These are phyloP conservation scores for Heterotis niloticus DNA, from an alignment of 2,113 vertebrate species.

Conservation along the genomic window DNA sequence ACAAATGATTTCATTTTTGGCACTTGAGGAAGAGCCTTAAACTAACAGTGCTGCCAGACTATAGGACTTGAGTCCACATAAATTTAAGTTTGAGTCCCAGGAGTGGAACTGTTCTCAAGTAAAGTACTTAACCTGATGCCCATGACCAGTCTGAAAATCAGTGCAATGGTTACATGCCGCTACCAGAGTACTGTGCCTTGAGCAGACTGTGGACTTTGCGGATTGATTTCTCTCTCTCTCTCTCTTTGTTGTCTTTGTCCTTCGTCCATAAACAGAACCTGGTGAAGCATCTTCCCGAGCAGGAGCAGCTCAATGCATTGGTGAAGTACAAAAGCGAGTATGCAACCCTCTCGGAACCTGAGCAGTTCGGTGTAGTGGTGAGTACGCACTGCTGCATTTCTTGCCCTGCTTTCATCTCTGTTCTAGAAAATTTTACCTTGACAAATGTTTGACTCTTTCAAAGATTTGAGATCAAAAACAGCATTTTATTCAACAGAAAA, in stretches of 20 bases:
- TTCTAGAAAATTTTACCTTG: neutral
- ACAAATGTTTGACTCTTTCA: too few species aligned
- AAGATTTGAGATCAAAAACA: too few species aligned
- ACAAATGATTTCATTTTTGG: neutral
- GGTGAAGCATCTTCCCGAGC: slow-evolving; percentile 87
- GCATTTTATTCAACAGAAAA: too few species aligned
- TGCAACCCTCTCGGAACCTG: slow-evolving; percentile 81
- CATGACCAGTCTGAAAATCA: neutral
- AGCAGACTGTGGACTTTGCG: neutral
- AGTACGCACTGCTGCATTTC: slow-evolving; percentile 51
- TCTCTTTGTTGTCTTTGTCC: slow-evolving; percentile 7
- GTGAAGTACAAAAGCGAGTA: slow-evolving; percentile 81
- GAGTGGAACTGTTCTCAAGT: neutral
- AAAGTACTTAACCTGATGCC: neutral
- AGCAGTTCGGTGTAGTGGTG: slow-evolving; percentile 94
- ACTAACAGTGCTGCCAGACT: neutral
- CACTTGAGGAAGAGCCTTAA: neutral
- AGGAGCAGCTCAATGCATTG: slow-evolving; percentile 80
- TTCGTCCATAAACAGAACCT: slow-evolving; percentile 57
- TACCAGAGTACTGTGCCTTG: too few species aligned
- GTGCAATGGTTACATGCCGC: neutral
- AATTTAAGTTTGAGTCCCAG: neutral
- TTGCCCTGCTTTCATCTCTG: neutral
- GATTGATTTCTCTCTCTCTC: slow-evolving; percentile 6
- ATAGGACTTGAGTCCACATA: too few species aligned